Base-by-base conservation (phyloP, 2,797 vertebrate genomes). In the Crenichthys baileyi region DNA sequence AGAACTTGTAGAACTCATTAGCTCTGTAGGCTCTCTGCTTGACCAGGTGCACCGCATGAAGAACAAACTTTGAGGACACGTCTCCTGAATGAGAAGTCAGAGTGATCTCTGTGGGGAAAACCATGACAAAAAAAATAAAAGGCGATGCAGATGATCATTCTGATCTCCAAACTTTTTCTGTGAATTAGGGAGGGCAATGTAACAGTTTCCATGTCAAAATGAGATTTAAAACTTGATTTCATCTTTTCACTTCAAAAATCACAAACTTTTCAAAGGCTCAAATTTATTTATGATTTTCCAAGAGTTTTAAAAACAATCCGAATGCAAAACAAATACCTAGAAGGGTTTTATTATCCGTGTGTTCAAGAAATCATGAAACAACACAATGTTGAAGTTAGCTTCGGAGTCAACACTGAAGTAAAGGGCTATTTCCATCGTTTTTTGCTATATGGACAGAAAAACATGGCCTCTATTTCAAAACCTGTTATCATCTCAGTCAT, bases 1-100 rank as follows among this genome's bases (percentile, higher is more conserved):
- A 97, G 90, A 99, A 99, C 92, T 99, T 99, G 90, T 99, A 99
- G 95, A 99, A 99, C 76, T 99, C 98, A 22, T 99, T 97, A 61
- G 98, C 97, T 91, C 98, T 95, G 84, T 99, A 99, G 0, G 98
- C 98, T 87, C 92, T 97, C 89, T 99, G 98, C 87, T 98, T 99
- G 84, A 99, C 97, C 55, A 99, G 92, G 82, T 99, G 98, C 81
- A 99, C 97, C 0, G 97, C 97, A 72, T 99, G 98, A 75, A 99
- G 97, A 78, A 99, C 98, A 87, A 99, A 99, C 91, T 99, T 99
- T 50, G 98, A 99, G 0, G 97, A 97, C 71, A 99, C 97, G 4
- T 99, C 98, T 76, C 96, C 94, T 0, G 98, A 98, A 84, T 97
- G 97, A 7, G 98, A 99, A 53, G 96, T 96, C 67, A 99, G 92